These are phyloP conservation scores for Podarcis cretensis DNA, from an alignment of 2,113 vertebrate species.

Conservation along the genomic window DNA sequence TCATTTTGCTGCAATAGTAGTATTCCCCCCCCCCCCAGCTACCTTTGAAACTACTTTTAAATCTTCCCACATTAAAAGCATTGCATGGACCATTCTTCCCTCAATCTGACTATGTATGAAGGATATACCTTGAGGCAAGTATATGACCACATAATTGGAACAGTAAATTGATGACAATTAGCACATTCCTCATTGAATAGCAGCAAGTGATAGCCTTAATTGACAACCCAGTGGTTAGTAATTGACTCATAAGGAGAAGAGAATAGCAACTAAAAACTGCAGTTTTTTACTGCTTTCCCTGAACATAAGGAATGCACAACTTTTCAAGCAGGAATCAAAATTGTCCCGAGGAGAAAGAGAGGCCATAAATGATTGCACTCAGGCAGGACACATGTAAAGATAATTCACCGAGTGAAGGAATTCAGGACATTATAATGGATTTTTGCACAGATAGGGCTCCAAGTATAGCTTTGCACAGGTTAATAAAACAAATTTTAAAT, in stretches of 20 bases:
- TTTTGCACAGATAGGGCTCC: background rate
- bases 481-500: background rate
- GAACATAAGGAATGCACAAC: background rate
- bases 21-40: background rate
- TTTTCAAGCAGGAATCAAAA: constrained; percentile 25
- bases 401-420: background rate
- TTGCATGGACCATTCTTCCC: background rate
- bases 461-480: background rate
- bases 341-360: constrained; percentile 1
- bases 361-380: background rate
- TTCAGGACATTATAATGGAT: background rate
- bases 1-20: background rate
- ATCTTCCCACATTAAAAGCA: constrained; percentile 17
- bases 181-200: constrained; percentile 59
- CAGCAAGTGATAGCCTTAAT: constrained; percentile 57
- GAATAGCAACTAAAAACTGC: constrained; percentile 48
- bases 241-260: constrained; percentile 55
- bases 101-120: constrained; percentile 29
- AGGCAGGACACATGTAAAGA: background rate
- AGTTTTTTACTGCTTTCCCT: constrained; percentile 32
- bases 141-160: constrained; percentile 64
- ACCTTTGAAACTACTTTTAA: background rate
- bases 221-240: constrained; percentile 53
- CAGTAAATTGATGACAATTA: constrained; percentile 69
- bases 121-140: constrained; percentile 42